phyloP scores from a whole-genome alignment of 2,888 invertebrate genomes.

The Choristoneura rosaceana region DNA sequence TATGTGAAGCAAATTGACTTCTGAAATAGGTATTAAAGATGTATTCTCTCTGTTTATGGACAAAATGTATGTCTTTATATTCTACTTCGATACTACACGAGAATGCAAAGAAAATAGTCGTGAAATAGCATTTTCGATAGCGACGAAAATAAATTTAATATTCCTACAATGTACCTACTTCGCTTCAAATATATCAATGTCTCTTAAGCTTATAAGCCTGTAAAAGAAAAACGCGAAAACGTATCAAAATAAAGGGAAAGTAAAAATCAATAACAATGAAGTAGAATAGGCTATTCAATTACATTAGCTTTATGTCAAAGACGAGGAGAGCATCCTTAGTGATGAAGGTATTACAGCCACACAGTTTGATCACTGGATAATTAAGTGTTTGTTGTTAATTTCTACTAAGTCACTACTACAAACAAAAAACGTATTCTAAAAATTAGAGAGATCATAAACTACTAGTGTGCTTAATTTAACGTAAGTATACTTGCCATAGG shows the following conservation, averaged over 20 bases:
- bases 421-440: no score
- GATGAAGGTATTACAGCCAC: neutral
- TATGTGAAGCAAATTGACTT: no score
- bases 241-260: slow-evolving; percentile 2
- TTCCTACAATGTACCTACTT: slow-evolving; percentile 2
- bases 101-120: neutral
- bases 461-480: no score
- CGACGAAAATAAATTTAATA: slow-evolving; percentile 1
- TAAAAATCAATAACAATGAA: slow-evolving; percentile 3
- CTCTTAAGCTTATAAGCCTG: slow-evolving; percentile 7
- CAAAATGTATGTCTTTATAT: neutral
- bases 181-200: slow-evolving; percentile 11
- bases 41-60: neutral
- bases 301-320: neutral
- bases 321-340: neutral
- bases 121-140: neutral
- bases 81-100: neutral
- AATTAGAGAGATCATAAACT: no score
- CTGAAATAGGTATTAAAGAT: no score
- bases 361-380: neutral
- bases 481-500: no score
- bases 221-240: slow-evolving; percentile 3
- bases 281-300: neutral
- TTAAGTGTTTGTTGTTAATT: no score
- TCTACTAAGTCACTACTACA: no score